Conservation (phyloP, 2,888 invertebrate genomes). For the Danaus chrysippus region DNA sequence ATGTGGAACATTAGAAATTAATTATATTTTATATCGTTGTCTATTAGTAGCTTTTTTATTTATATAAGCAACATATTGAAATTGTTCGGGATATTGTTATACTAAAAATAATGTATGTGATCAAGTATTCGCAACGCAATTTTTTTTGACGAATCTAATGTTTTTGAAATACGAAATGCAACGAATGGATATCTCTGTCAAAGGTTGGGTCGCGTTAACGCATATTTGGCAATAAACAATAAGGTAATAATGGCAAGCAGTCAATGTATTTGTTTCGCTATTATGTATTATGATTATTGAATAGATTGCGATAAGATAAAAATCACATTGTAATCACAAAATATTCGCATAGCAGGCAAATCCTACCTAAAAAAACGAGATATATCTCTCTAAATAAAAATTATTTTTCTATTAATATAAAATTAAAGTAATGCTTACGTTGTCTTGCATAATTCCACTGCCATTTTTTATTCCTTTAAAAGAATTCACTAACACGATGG, state of each 20-base stretch:
- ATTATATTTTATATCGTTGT: not conserved
- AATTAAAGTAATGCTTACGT: slow-evolving; percentile 15
- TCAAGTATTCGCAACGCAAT: not conserved
- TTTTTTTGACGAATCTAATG: not conserved
- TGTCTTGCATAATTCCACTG: slow-evolving; percentile 16
- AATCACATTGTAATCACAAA: not conserved
- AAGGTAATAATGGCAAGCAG: slow-evolving; percentile 4
- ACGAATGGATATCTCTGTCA: not conserved
- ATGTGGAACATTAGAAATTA: not conserved
- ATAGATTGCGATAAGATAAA: slow-evolving; percentile 16
- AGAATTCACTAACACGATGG: slow-evolving; percentile 14
- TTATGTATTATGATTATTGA: slow-evolving; percentile 1
- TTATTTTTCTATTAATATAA: not conserved
- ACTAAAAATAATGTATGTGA: not conserved
- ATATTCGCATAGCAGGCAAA: not conserved
- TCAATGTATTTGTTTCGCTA: slow-evolving; percentile 6
- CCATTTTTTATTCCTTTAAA: slow-evolving; percentile 17
- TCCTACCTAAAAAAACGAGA: not conserved
- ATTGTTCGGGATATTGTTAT: no score
- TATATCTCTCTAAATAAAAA: not conserved
- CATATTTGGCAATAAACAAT: not conserved
- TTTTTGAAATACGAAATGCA: not conserved
- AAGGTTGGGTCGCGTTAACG: not conserved
- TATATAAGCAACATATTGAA: no score
- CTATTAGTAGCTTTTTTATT: no score